Base-by-base conservation (phyloP, 2,888 invertebrate species). In the Silvanus unidentatus region DNA sequence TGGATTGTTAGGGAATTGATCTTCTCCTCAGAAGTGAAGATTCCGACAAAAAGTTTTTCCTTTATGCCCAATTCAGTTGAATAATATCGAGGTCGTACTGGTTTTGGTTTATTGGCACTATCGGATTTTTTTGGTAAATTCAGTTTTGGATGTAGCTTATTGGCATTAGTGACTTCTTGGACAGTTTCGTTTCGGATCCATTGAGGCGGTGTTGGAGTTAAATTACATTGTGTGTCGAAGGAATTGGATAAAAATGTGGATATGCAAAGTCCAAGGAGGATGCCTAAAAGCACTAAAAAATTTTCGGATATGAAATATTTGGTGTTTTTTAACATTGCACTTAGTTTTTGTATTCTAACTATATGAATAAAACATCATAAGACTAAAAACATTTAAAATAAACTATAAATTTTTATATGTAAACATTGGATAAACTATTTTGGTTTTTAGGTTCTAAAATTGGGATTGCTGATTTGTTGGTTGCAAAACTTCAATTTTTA, bases 1-100 rank as follows among this genome's bases (percentile, higher is more conserved):
- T 93, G 91, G 28, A 85, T 75, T 0, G 88, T 88, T 53, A 86
- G 77, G 29, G 78, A 80, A 47, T 84, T 80, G 11, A 84, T 81
- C 63, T 79, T 86, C 40, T 82, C 81, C 59, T 83, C 82, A 1
- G 83, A 82, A 12, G 88, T 89, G 62, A 96, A 75, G 29, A 95
- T 85, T 12, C 88, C 93, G 27, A 93, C 82, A 63, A 96, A 88
- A 10, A 96, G 69, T 63, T 91, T 90, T 54, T 91, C 90, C 49
- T 88, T 79, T 58, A 97, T 95, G 12, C 94, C 96, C 43, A 98
- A 78, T 70, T 98, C 98, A 0, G 96, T 93, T 39, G 91, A 92
- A 66, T 93, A 95, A 74, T 94, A 98, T 14, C 96, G 78, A 1
- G 96, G 94, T 1, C 97, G 80, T 42, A 86, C 77, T 52, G 90